Evolutionary conservation across 2,888 invertebrate species (phyloP), one percentile per base, ranked within the genome.

Genomic region (Bimastos eiseni): DNA sequence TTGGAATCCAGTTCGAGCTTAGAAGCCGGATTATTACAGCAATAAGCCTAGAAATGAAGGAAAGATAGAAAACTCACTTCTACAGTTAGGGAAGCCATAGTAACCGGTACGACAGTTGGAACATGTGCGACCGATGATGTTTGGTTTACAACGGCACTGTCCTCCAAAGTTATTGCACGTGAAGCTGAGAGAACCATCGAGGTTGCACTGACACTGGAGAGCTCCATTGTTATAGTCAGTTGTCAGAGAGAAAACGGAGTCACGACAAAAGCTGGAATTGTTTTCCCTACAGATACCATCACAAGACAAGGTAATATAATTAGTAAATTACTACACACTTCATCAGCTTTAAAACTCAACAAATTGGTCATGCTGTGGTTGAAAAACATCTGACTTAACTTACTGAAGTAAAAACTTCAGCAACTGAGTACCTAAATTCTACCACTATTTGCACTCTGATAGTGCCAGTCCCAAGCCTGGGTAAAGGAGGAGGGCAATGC

Each of bases 221-320:
- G 99, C 98, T 0, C 98, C 98, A 93, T 97, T 97, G 95, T 99
- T 99, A 96, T 98, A 99, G 91, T 98, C 97, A 0, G 98, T 96
- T 0, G 99, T 98, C 93, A 99, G 96, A 0, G 99, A 98, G 95
- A 98, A 99, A 84, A 98, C 97, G 0, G 98, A 97, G 92, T 98
- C 97, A 89, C 97, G 96, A 94, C 99, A 99, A 95, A 98, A 98
- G 6, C 0, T 36, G 34, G 89, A 36, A 36, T 86, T 15, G 3
- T 4, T 24, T 34, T 30, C 34, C 13, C 86, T 86, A 86, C 34
- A 86, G n/a, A 70, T 3, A 70, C 6, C 70, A 70, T 70, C 70
- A 70, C 30, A 70, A 70, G 8, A n/a, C 8, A n/a, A 3, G n/a
- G 4, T 70, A 30, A 70, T 11, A 17, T 0, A 70, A n/a, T n/a